Percentiles rank a stretch among this genome's conserved stretches.
Evolutionary conservation across 2,113 vertebrate species (phyloP).

Genomic region (Coptodon bakossiorum): DNA sequence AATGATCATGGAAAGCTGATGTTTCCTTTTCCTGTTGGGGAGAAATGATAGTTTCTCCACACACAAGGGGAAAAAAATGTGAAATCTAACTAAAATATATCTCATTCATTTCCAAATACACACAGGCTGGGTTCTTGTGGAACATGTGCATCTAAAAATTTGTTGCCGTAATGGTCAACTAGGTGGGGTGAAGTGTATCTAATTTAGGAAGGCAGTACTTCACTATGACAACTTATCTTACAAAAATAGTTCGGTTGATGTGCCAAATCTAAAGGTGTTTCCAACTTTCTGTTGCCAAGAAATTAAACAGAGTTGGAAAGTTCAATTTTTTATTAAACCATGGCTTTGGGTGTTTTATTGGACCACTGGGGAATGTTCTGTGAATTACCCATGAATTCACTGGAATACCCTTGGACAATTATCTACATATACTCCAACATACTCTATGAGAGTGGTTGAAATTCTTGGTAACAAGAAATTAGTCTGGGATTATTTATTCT

Average conservation of each 20-base stretch:
- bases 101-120: not conserved
- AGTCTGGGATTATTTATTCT: not conserved
- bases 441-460: not conserved
- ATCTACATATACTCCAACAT: not conserved
- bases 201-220: not conserved
- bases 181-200: not conserved
- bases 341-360: not conserved
- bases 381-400: not conserved
- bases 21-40: slow-evolving; percentile 30
- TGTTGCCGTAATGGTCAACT: not conserved
- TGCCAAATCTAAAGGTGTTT: not conserved
- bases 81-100: slow-evolving; percentile 12
- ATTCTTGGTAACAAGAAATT: not conserved
- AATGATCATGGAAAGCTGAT: slow-evolving; percentile 13
- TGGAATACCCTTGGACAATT: not conserved
- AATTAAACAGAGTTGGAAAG: not conserved
- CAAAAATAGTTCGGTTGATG: not conserved
- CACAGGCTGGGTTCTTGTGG: not conserved
- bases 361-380: not conserved
- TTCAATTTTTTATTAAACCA: not conserved
- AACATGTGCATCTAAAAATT: not conserved
- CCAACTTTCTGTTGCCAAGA: not conserved
- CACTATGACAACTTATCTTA: not conserved
- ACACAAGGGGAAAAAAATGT: not conserved
- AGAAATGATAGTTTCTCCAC: not conserved